Evolutionary conservation across 2,888 invertebrate species (phyloP).

Genomic region (Tanypteryx hageni): DNA sequence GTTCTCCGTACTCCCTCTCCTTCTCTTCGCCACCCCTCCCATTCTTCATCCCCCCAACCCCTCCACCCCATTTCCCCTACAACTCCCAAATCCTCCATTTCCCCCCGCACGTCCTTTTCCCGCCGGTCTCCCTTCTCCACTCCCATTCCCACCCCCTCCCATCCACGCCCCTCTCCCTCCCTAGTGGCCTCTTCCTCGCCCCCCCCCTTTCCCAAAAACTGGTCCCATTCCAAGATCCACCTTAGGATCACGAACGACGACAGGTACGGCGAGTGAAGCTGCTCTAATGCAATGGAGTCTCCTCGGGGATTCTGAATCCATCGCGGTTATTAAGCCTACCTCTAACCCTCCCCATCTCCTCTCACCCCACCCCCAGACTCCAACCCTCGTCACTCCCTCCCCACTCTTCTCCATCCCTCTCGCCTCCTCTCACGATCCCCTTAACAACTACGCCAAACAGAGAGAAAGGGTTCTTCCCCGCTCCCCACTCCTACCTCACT

Average conservation of each 20-base stretch:
- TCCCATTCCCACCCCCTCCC: neutral
- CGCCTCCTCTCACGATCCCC: neutral
- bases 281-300: slow-evolving; percentile 43
- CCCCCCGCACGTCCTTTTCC: neutral
- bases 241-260: slow-evolving; percentile 1
- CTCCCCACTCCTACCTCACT: neutral
- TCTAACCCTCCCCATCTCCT: neutral
- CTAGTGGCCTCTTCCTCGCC: neutral
- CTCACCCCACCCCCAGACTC: neutral
- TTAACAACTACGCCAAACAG: slow-evolving; percentile 24
- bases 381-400: neutral
- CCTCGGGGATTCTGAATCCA: slow-evolving; percentile 49
- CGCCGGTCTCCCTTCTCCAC: neutral
- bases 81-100: neutral
- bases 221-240: neutral
- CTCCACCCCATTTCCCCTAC: neutral
- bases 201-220: neutral
- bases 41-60: neutral
- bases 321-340: slow-evolving; percentile 54
- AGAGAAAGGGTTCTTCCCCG: neutral
- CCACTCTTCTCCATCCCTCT: neutral
- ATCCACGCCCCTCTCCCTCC: neutral
- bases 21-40: neutral
- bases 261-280: neutral
- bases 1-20: no score